A percentile compares a stretch with the other conserved stretches of the same genome.
Conservation (phyloP, 2,888 invertebrate species). For the Colletes collaris region DNA sequence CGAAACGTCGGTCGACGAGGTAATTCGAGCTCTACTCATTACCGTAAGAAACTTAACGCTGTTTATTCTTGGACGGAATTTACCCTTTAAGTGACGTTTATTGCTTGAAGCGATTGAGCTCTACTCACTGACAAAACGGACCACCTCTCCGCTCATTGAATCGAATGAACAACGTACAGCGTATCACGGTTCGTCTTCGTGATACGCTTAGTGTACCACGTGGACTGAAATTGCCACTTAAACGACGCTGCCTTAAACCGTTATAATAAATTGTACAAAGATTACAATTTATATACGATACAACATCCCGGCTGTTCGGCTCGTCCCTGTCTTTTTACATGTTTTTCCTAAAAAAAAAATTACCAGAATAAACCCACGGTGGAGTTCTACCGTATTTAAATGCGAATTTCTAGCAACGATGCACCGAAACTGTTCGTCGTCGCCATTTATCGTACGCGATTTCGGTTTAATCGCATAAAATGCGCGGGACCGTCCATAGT, state of each 20-base stretch:
- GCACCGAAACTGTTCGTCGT: no score
- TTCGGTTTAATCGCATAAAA: no score
- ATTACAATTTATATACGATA: slow-evolving; percentile 19
- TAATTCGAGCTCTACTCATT: not conserved
- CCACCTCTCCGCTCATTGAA: slow-evolving; percentile 1
- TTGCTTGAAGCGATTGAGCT: slow-evolving; percentile 8
- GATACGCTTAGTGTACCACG: slow-evolving; percentile 46
- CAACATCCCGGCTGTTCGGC: not conserved
- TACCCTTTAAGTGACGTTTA: slow-evolving; percentile 25
- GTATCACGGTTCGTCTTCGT: slow-evolving; percentile 45
- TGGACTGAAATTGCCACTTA: slow-evolving; percentile 51
- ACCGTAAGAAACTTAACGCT: slow-evolving; percentile 5
- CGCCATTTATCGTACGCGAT: no score
- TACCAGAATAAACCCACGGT: no score
- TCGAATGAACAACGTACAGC: slow-evolving; percentile 32
- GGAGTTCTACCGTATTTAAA: no score
- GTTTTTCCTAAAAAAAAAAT: no score
- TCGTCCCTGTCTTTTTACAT: not conserved
- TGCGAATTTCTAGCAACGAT: no score
- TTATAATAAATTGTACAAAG: slow-evolving; percentile 10
- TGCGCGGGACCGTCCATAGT: not conserved
- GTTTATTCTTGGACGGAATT: slow-evolving; percentile 29
- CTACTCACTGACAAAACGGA: slow-evolving; percentile 10
- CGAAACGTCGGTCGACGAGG: no score
- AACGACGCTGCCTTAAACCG: slow-evolving; percentile 15